Evolutionary conservation across 2,113 vertebrate species (phyloP).

Genomic region (Hippocampus barbouri): DNA sequence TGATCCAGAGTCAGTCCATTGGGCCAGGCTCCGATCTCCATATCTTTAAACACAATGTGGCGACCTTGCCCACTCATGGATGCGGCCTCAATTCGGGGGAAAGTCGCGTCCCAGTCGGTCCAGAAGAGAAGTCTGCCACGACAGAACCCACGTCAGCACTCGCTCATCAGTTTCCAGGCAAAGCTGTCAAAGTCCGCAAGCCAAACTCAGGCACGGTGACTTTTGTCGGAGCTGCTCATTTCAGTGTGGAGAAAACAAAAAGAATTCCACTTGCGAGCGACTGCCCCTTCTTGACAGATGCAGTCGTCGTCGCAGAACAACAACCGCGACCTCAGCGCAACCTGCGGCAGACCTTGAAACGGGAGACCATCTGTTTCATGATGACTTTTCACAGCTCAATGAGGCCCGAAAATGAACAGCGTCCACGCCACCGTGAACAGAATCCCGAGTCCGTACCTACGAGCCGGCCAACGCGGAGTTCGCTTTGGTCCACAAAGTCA

Average conservation of each 20-base stretch:
- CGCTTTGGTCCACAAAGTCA: slow-evolving; percentile 38
- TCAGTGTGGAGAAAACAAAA: slow-evolving; percentile 3
- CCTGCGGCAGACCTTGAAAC: slow-evolving; percentile 46
- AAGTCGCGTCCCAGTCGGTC: slow-evolving; percentile 98
- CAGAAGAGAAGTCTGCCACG: slow-evolving; percentile 89
- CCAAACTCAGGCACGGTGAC: neutral
- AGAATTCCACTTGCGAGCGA: slow-evolving; percentile 16
- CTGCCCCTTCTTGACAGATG: slow-evolving; percentile 20
- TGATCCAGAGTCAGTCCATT: slow-evolving; percentile 97
- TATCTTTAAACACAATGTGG: slow-evolving; percentile 94
- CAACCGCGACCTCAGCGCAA: slow-evolving; percentile 41
- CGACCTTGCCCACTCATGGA: slow-evolving; percentile 93
- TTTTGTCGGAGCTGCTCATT: slow-evolving; percentile 8
- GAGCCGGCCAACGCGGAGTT: slow-evolving; percentile 19
- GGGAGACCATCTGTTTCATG: slow-evolving; percentile 64
- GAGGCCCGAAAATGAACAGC: slow-evolving; percentile 62
- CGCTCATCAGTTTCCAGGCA: slow-evolving; percentile 6
- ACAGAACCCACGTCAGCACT: slow-evolving; percentile 1
- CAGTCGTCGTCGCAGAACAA: slow-evolving; percentile 33
- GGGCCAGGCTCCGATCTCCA: slow-evolving; percentile 97
- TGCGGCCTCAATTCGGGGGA: slow-evolving; percentile 94
- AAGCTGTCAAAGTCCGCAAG: neutral
- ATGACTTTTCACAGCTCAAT: slow-evolving; percentile 60
- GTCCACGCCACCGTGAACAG: slow-evolving; percentile 36
- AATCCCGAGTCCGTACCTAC: slow-evolving; percentile 17